Conservation (phyloP, 2,113 vertebrate species). For the Leucoraja erinaceus region DNA sequence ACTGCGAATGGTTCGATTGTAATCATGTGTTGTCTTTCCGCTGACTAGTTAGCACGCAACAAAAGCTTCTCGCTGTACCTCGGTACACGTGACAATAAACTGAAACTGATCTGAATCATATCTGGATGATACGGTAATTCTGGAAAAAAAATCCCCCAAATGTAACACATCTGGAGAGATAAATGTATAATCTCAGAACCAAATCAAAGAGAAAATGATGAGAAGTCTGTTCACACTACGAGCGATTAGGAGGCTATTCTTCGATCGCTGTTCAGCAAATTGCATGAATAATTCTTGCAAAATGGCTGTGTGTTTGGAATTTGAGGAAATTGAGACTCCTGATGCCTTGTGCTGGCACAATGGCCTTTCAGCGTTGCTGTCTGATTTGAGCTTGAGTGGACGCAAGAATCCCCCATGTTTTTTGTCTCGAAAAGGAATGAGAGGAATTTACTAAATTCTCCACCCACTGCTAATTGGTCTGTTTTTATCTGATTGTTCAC, state of each 20-base stretch:
- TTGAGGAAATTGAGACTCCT: background rate
- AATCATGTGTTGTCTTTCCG: too few relatives aligned
- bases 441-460: background rate
- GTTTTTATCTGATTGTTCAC: background rate
- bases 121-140: too few relatives aligned
- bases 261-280: background rate
- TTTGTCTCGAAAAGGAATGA: background rate
- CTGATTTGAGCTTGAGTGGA: background rate
- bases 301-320: background rate
- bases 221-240: background rate
- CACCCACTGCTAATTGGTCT: background rate
- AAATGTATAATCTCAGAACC: background rate
- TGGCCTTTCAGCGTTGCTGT: background rate
- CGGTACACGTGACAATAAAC: too few relatives aligned
- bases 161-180: background rate
- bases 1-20: too few relatives aligned
- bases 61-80: too few relatives aligned
- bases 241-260: background rate
- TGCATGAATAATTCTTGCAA: background rate
- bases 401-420: background rate
- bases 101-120: too few relatives aligned
- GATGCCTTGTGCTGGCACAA: background rate
- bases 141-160: background rate
- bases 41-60: too few relatives aligned
- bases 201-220: background rate